A percentile compares a stretch with the other conserved stretches of the same genome.
Evolutionary conservation across 2,888 invertebrate species (phyloP).

Genomic region (Conomelus anceps): DNA sequence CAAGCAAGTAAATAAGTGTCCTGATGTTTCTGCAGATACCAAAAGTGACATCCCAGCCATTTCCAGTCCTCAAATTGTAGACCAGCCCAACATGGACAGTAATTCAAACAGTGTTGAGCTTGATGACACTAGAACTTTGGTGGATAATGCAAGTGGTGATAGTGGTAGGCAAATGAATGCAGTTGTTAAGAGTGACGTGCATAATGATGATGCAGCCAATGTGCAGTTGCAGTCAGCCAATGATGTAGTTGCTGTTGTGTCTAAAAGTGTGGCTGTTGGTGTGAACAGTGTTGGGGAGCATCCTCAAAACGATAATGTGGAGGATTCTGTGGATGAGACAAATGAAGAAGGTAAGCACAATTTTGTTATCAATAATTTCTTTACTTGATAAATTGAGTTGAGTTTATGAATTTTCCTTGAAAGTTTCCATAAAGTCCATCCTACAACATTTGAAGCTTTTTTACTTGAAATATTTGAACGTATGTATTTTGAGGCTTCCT

Average conservation of each 20-base stretch:
- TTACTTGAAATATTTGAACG: too few species aligned
- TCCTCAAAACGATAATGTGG: background rate
- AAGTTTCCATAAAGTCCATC: too few species aligned
- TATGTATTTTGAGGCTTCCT: too few species aligned
- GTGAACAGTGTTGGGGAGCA: background rate
- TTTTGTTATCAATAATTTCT: constrained; percentile 30
- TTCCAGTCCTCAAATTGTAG: background rate
- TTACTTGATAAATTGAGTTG: too few species aligned
- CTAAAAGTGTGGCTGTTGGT: background rate
- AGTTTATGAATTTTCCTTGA: too few species aligned
- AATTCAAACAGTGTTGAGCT: background rate
- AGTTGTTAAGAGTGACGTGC: background rate
- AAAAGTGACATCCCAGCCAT: background rate
- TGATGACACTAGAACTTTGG: background rate
- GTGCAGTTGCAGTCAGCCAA: background rate
- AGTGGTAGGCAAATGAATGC: background rate
- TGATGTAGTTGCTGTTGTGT: background rate
- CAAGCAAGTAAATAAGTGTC: too few species aligned
- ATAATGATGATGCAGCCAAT: background rate
- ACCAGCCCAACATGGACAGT: background rate
- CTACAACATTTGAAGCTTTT: too few species aligned
- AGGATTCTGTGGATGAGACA: background rate
- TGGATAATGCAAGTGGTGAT: background rate
- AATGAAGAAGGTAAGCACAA: constrained; percentile 32
- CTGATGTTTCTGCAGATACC: background rate